Percentiles rank a stretch among this genome's conserved stretches.
Conservation (phyloP, 37 sponge, comb jelly and placozoan genomes). For the Diacarnus erythraeanus region DNA sequence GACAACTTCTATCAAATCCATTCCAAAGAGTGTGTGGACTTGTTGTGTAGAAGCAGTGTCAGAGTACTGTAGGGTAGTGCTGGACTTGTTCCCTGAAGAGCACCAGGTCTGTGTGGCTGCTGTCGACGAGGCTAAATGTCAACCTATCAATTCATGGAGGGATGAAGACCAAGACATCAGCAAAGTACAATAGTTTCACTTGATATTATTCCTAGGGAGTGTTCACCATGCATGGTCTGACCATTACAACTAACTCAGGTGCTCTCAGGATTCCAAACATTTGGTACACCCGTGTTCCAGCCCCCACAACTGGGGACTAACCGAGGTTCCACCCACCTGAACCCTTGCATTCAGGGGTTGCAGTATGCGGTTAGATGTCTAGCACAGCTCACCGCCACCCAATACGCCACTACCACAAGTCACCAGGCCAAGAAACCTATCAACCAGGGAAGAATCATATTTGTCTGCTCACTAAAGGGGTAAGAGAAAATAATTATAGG, state of each 20-base stretch:
- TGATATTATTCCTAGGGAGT: neutral
- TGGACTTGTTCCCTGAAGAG: slow-evolving; percentile 80
- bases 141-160: slow-evolving; percentile 80
- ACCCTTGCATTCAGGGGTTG: slow-evolving; percentile 52
- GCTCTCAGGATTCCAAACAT: slow-evolving; percentile 66
- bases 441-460: slow-evolving; percentile 73
- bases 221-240: neutral
- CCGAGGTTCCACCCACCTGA: slow-evolving; percentile 5
- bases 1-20: neutral
- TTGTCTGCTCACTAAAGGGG: slow-evolving; percentile 56
- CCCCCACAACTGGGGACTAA: neutral
- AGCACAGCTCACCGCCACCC: slow-evolving; percentile 78
- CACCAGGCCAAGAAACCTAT: neutral
- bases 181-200: slow-evolving; percentile 29
- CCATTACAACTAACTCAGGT: slow-evolving; percentile 26
- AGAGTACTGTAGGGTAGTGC: slow-evolving; percentile 82
- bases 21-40: slow-evolving; percentile 81
- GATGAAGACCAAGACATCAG: slow-evolving; percentile 82
- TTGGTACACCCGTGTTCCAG: slow-evolving; percentile 34
- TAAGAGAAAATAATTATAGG: too few relatives aligned
- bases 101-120: slow-evolving; percentile 80
- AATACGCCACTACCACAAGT: slow-evolving; percentile 59
- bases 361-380: slow-evolving; percentile 70
- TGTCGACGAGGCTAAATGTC: slow-evolving; percentile 61
- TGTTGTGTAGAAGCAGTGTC: slow-evolving; percentile 72